phyloP scores from a whole-genome alignment of 2,888 invertebrate species.

The Synanthedon vespiformis region DNA sequence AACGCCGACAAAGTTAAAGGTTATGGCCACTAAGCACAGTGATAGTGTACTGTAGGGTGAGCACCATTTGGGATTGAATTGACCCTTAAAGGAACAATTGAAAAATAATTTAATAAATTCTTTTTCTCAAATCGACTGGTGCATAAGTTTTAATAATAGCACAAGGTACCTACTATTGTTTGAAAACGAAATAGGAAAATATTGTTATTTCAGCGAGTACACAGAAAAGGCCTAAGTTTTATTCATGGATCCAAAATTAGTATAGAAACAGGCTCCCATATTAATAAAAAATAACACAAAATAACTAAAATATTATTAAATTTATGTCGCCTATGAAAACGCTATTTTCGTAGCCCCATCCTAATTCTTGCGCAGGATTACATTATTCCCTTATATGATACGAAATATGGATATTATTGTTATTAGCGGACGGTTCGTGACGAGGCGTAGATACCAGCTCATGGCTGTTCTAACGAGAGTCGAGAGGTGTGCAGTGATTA shows the following conservation, averaged over 20 bases:
- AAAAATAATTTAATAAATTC: too few species aligned
- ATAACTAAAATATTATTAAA: too few species aligned
- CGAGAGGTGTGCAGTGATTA: conserved; percentile 14
- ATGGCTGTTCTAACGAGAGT: not conserved
- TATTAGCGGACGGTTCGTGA: conserved; percentile 53
- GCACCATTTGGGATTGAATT: not conserved
- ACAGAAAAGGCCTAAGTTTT: too few species aligned
- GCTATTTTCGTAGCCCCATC: conserved; percentile 32
- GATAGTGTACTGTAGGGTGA: conserved; percentile 16
- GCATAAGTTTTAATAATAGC: too few species aligned
- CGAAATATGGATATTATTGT: conserved; percentile 66
- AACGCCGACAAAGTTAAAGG: conserved; percentile 51
- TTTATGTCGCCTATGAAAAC: conserved; percentile 1
- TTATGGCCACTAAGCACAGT: conserved; percentile 31
- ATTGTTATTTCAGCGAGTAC: too few species aligned
- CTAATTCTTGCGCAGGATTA: conserved; percentile 27
- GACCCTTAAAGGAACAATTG: too few species aligned
- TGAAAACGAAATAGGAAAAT: too few species aligned
- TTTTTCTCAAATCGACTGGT: too few species aligned
- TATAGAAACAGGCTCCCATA: too few species aligned
- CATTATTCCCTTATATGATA: conserved; percentile 58
- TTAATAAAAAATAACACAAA: too few species aligned
- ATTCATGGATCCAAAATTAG: too few species aligned
- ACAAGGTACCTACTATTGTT: too few species aligned
- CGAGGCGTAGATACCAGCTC: conserved; percentile 13